phyloP scores from a whole-genome alignment of 2,113 vertebrate genomes.

The Neodon shergylaensis region DNA sequence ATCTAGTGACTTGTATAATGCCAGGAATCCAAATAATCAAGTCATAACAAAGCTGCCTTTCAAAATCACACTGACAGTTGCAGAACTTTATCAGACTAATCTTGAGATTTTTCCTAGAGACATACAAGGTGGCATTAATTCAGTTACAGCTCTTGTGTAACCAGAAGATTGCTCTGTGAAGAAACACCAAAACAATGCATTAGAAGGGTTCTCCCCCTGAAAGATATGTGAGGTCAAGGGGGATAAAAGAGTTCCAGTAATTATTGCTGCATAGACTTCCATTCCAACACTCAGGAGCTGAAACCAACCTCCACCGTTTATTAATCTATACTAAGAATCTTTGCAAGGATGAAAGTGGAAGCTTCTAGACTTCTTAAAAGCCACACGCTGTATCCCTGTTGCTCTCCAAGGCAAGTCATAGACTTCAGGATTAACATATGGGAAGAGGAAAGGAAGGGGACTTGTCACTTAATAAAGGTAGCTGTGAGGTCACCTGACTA shows the following conservation, averaged over 20 bases:
- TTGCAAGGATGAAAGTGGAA: neutral
- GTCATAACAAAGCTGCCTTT: constrained; percentile 54
- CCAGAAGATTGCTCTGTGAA: constrained; percentile 6
- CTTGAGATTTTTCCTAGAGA: constrained; percentile 56
- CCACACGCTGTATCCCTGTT: neutral
- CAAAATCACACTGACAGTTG: constrained; percentile 25
- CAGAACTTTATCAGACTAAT: constrained; percentile 31
- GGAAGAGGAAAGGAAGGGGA: neutral
- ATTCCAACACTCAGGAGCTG: neutral
- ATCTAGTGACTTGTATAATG: neutral
- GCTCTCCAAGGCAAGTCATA: neutral
- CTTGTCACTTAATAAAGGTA: neutral
- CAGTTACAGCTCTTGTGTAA: constrained; percentile 38
- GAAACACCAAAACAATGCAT: neutral
- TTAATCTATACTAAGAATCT: neutral
- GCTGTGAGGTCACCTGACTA: neutral
- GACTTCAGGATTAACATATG: neutral
- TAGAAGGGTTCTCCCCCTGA: neutral
- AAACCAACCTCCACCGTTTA: neutral
- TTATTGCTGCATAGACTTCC: neutral
- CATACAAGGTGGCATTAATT: constrained; percentile 47
- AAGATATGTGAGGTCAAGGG: neutral
- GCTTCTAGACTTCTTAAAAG: neutral
- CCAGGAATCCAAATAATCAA: constrained; percentile 24
- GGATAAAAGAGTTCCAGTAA: neutral